phyloP scores from a whole-genome alignment of 2,888 invertebrate genomes.

The Protonemura montana region DNA sequence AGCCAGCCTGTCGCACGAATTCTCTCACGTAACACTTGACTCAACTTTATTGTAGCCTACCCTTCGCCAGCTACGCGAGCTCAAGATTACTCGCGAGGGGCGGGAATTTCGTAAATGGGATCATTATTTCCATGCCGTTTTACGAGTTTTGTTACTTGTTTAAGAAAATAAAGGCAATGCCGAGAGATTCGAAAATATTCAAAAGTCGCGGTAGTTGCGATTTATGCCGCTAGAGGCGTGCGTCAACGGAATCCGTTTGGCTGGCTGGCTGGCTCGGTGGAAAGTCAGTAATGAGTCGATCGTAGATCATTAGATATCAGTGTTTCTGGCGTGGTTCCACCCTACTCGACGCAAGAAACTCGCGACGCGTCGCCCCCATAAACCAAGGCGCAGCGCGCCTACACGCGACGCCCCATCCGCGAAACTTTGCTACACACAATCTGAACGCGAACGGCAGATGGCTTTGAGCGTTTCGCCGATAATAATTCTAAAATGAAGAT shows the following conservation, averaged over 20 bases:
- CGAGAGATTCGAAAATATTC: neutral
- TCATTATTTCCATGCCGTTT: constrained; percentile 7
- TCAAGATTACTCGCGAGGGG: neutral
- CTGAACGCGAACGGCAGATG: constrained; percentile 14
- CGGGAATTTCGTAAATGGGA: neutral
- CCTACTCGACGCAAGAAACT: constrained; percentile 13
- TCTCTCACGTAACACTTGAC: neutral
- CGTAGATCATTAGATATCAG: neutral
- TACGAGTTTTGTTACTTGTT: neutral
- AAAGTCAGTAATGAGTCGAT: constrained; percentile 9
- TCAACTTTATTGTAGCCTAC: neutral
- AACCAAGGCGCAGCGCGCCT: neutral
- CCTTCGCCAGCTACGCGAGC: neutral
- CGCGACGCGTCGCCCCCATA: neutral
- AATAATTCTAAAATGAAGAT: constrained; percentile 12
- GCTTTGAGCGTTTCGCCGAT: neutral
- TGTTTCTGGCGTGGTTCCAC: constrained; percentile 25
- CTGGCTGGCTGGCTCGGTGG: neutral
- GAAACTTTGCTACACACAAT: constrained; percentile 7
- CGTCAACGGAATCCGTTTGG: neutral
- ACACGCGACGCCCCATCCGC: neutral
- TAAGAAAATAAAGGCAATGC: neutral
- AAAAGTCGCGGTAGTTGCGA: neutral
- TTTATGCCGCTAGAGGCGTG: neutral
- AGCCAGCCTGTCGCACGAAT: neutral